Base-by-base conservation (phyloP, 2,797 vertebrate species). In the Alectoris magna region DNA sequence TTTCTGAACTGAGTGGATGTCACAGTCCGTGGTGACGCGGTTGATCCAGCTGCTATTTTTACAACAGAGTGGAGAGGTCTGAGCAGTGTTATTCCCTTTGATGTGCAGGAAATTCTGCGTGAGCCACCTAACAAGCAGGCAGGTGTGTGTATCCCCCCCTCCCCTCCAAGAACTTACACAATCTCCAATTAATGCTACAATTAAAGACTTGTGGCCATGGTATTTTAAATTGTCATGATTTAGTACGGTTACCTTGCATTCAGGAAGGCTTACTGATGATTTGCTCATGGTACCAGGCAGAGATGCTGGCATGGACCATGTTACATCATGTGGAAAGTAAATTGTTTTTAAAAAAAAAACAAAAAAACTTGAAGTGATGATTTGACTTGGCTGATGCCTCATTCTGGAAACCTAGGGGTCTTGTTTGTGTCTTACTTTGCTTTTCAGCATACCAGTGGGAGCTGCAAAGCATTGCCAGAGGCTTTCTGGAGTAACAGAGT, bases 31-130 rank as follows among this genome's bases (percentile, higher is more conserved):
- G 67, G 68, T 92, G 87, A 86, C 0, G 14, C 2, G 0, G 87
- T 88, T 2, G 4, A 86, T 93, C 70, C 85, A 79, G 90, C 60
- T 90, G 67, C 93, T 95, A 81, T 95, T 95, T 96, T 92, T 90
- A 14, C 59, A 31, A 0, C 39, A 29, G 1, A 90, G 53, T 39
- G 29, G 31, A 87, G 76, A 92, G 31, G 51, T 67, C 29, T 81
- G 76, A 79, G 82, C 53, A 60, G 90, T 34, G 14, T 46, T 43
- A 23, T 71, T 43, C 39, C 1, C 14, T 94, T 87, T 73, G 68
- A 87, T 88, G 53, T 79, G 88, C 93, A 90, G 91, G 96, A 96
- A 97, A 96, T 96, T 95, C 95, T 96, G 68, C 90, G 55, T 95
- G 88, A 96, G 74, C 92, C 10, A 14, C 90, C 66, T 56, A 17